Base-by-base conservation (phyloP, 2,797 vertebrate species). In the Helarctos malayanus region DNA sequence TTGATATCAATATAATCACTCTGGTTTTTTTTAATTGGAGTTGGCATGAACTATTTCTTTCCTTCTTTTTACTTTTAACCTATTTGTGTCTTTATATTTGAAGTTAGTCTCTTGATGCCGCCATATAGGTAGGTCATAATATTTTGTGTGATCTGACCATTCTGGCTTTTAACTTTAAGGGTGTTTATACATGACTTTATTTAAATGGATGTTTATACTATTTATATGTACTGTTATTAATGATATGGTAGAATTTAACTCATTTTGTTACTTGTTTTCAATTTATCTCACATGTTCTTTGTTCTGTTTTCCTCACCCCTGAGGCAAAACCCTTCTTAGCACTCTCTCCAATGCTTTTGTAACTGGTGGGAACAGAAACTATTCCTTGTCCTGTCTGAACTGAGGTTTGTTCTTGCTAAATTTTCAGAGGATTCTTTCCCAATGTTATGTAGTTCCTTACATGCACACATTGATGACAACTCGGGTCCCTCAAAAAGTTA, bases 21-120 rank as follows among this genome's bases (percentile, higher is more conserved):
- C 7, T 25, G 71, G 25, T 84, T 75, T 81, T 47, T 35, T n/a
- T 59, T 41, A 84, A 29, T 65, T 87, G 49, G 32, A 49, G 13
- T 35, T 78, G 47, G 35, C 32, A 14, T 56, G 52, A 10, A 61
- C 15, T 79, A 49, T 94, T 73, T 84, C 23, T 75, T 91, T 73
- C 32, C 32, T 82, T 87, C 57, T 63, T 84, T 91, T 79, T 83
- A 57, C 29, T 88, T 88, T 79, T 94, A 52, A 45, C 23, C 35
- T 82, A 49, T 54, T 84, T 91, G 21, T 84, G 71, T 94, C 73
- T 97, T 95, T 52, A 45, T 88, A 86, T 27, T 69, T 90, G 79
- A 89, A 68, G 25, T 25, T 13, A n/a, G 25, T 89, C 75, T 87
- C 75, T 61, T 61, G 23, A 69, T 69, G 47, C 47, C 1, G 8